phyloP scores from a whole-genome alignment of 2,888 invertebrate genomes.

The Tuberolachnus salignus region DNA sequence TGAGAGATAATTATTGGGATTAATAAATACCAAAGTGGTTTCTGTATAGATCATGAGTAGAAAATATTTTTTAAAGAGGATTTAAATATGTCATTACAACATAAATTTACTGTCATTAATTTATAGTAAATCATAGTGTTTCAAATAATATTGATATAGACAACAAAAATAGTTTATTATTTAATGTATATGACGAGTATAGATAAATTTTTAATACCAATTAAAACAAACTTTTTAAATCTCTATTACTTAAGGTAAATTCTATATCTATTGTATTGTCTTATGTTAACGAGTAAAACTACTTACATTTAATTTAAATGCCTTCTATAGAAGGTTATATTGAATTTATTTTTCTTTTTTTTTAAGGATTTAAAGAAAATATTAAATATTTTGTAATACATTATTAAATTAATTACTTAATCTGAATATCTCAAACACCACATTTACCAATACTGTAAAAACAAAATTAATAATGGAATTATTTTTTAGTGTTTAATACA shows the following conservation, averaged over 20 bases:
- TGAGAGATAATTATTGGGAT: background rate
- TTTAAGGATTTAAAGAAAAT: too few relatives aligned
- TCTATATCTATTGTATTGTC: too few relatives aligned
- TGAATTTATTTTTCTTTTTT: too few relatives aligned
- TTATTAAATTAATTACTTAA: background rate
- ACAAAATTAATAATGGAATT: background rate
- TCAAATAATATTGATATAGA: background rate
- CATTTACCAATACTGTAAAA: background rate
- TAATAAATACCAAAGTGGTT: background rate
- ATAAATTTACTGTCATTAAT: slow-evolving; percentile 4
- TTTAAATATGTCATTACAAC: background rate
- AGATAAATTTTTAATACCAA: background rate
- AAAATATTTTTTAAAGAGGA: slow-evolving; percentile 8
- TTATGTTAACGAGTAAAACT: too few relatives aligned
- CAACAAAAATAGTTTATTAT: too few relatives aligned
- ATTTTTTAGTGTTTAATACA: background rate
- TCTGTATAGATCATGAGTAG: background rate
- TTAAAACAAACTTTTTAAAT: too few relatives aligned
- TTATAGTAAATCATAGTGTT: background rate
- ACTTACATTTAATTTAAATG: too few relatives aligned
- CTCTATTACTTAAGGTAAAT: too few relatives aligned
- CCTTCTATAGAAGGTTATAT: too few relatives aligned
- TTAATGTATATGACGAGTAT: too few relatives aligned
- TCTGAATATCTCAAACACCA: background rate
- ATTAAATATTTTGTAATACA: too few relatives aligned